Conservation (phyloP, 1,140 invertebrate genomes). For the Ips typographus region DNA sequence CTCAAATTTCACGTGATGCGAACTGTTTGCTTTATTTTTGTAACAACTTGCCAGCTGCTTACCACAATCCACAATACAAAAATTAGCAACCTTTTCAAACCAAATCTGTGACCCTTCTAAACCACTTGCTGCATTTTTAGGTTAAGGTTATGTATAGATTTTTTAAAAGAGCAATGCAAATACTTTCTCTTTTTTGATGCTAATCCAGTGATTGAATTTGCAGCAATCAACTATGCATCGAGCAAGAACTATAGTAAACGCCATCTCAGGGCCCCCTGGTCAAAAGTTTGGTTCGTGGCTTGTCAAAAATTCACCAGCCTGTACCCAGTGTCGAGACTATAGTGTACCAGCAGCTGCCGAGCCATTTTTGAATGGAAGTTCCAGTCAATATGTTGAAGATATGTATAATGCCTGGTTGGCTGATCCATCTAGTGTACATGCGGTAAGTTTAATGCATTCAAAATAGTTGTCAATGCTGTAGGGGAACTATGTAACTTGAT, state of each 20-base stretch:
- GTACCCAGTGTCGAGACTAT: conserved; percentile 29
- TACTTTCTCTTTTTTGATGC: conserved; percentile 1
- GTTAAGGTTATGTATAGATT: conserved; percentile 21
- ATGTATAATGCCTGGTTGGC: conserved; percentile 97
- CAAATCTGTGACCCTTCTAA: neutral
- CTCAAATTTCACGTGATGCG: conserved; percentile 26
- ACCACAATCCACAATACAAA: neutral
- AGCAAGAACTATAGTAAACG: conserved; percentile 32
- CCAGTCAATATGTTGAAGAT: conserved; percentile 96
- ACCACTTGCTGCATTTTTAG: conserved; percentile 25
- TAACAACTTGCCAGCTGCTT: neutral
- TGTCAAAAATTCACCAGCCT: conserved; percentile 32
- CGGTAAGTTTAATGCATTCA: no score
- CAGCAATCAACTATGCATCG: conserved; percentile 37
- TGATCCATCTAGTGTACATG: conserved; percentile 94
- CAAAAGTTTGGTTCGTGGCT: conserved; percentile 43
- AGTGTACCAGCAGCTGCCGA: conserved; percentile 55
- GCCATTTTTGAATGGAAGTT: conserved; percentile 90
- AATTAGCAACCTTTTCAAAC: neutral
- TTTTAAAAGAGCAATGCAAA: conserved; percentile 9
- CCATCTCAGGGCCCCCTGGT: conserved; percentile 29
- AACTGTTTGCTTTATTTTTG: conserved; percentile 25
- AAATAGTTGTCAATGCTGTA: no score
- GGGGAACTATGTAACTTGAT: no score
- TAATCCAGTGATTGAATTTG: conserved; percentile 9